Evolutionary conservation across 2,888 invertebrate species (phyloP).

Genomic region (Dicyrtomina minuta): DNA sequence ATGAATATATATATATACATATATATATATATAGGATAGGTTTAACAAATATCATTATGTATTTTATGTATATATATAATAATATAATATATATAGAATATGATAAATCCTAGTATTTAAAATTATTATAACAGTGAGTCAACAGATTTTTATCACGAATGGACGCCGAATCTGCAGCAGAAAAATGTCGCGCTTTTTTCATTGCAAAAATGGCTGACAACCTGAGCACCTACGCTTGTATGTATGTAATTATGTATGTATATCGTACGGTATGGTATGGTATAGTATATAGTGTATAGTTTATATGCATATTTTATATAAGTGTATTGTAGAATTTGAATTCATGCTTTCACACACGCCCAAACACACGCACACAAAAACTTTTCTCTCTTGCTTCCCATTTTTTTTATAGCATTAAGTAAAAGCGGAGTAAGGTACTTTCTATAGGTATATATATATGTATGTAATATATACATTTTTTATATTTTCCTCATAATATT

Average conservation of each 20-base stretch:
- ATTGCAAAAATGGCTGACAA: slow-evolving; percentile 10
- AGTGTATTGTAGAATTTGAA: too few relatives aligned
- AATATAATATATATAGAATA: neutral
- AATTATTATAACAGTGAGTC: slow-evolving; percentile 9
- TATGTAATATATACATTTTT: too few relatives aligned
- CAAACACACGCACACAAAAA: neutral
- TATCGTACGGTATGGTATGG: too few relatives aligned
- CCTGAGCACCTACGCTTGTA: slow-evolving; percentile 7
- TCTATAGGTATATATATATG: too few relatives aligned
- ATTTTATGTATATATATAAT: too few relatives aligned
- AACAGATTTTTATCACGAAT: slow-evolving; percentile 12
- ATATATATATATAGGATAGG: too few relatives aligned
- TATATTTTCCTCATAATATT: too few relatives aligned
- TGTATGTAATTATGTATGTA: neutral
- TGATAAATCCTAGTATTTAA: neutral
- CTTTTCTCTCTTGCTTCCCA: too few relatives aligned
- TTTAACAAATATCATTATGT: too few relatives aligned
- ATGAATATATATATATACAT: too few relatives aligned
- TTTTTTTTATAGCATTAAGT: neutral
- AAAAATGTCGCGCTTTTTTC: neutral
- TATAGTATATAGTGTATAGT: too few relatives aligned
- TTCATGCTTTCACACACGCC: neutral
- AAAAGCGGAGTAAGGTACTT: neutral
- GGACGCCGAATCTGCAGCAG: slow-evolving; percentile 8
- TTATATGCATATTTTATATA: too few relatives aligned